Evolutionary conservation across 1,140 invertebrate species (phyloP).

Genomic region (Drosophila rufa): DNA sequence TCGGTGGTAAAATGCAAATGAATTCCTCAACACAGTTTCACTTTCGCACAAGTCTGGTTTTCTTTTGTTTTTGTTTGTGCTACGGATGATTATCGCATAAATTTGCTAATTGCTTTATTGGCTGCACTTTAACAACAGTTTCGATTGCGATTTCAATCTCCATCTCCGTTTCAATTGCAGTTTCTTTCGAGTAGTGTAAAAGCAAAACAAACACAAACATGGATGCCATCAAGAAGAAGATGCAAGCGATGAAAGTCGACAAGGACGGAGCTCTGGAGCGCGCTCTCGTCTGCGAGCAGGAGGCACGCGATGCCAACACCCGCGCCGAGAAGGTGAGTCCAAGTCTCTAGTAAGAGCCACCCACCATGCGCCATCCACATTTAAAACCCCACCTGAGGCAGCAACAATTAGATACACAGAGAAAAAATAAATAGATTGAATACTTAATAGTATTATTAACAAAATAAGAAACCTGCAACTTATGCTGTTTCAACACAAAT

Average conservation of each 20-base stretch:
- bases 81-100: conserved; percentile 56
- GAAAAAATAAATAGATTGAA: neutral
- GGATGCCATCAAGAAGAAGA: conserved; percentile 99
- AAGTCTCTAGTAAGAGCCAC: neutral
- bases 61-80: conserved; percentile 12
- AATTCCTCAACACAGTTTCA: conserved; percentile 31
- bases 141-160: conserved; percentile 19
- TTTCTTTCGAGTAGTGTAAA: conserved; percentile 83
- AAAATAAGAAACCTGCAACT: too few species aligned
- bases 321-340: conserved; percentile 94
- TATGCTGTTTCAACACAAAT: too few species aligned
- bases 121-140: conserved; percentile 25
- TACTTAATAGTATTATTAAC: too few species aligned
- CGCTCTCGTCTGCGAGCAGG: conserved; percentile 96
- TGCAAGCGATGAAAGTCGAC: conserved; percentile 99
- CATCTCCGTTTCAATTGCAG: conserved; percentile 64
- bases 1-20: conserved; percentile 39
- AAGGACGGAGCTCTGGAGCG: conserved; percentile 99
- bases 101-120: conserved; percentile 57
- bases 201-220: conserved; percentile 88
- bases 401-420: neutral
- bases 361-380: conserved; percentile 1
- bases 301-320: conserved; percentile 96
- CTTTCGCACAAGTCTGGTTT: conserved; percentile 41
- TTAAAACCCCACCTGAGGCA: neutral